Evolutionary conservation across 2,888 invertebrate genomes (phyloP), one percentile per base, ranked within the genome.

Genomic region (Malacosoma neustria): DNA sequence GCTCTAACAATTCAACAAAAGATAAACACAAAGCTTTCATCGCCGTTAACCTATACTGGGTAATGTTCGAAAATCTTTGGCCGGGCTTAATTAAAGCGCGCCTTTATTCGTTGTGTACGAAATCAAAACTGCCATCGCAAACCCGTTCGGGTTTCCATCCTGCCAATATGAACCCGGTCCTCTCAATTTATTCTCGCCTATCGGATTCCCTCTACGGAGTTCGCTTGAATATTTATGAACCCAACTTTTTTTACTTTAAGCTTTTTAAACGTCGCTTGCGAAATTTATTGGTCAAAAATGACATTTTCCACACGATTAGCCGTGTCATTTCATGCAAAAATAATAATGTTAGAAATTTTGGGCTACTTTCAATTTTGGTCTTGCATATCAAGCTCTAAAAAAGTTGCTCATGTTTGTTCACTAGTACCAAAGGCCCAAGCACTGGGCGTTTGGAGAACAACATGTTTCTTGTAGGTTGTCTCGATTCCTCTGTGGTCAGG

Each of bases 211-310:
- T 61, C 54, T 47, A 48, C 49, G 49, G 51, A 54, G 51, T 51
- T 47, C 44, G 49, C 47, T 50, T 72, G 71, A 73, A 75, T 74
- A 74, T 76, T 75, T 71, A 75, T 74, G 70, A 72, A 67, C 51
- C 55, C 46, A 63, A 70, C 62, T 74, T 72, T 69, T 61, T 60
- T 65, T 62, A 61, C 61, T 61, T 50, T 54, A 50, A 56, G 55
- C 53, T 61, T 68, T 68, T 61, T 58, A 61, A 61, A 60, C 58
- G 60, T 63, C 50, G 48, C 44, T 42, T 46, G 37, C 46, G 40
- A 52, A 57, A 57, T 54, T 56, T 54, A 59, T 54, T 48, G 51
- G 50, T 50, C 44, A 22, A 22, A 22, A 22, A 9, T 22, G 22
- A 6, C 22, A 22, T 22, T 22, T 22, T 22, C 22, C 22, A 22